Percentiles rank a stretch among this genome's conserved stretches.
Conservation (phyloP, 2,888 invertebrate genomes). For the Drosophila engyochracea region DNA sequence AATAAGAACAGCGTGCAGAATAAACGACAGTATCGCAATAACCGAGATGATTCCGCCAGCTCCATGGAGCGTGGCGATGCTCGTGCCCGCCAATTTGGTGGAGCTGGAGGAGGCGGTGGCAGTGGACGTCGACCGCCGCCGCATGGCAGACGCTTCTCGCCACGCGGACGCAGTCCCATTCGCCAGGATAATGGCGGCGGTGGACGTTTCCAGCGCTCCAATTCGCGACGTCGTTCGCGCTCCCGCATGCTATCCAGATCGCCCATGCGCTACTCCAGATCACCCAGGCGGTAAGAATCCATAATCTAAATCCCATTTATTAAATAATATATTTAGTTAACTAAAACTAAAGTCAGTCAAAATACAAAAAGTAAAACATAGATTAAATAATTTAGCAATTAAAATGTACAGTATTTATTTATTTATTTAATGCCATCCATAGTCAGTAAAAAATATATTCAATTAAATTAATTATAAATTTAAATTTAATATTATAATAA, state of each 20-base stretch:
- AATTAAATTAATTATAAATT: not conserved
- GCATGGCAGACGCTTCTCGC: slow-evolving; percentile 72
- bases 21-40: slow-evolving; percentile 95
- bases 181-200: slow-evolving; percentile 72
- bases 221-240: slow-evolving; percentile 83
- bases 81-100: slow-evolving; percentile 75
- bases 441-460: not conserved
- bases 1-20: slow-evolving; percentile 94
- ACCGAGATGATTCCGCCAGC: slow-evolving; percentile 90
- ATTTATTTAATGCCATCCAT: not conserved
- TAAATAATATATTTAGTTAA: not conserved
- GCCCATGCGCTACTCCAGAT: slow-evolving; percentile 83
- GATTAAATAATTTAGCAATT: not conserved
- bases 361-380: not conserved
- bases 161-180: slow-evolving; percentile 74
- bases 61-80: slow-evolving; percentile 82
- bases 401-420: not conserved
- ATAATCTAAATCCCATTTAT: not conserved
- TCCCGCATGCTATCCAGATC: slow-evolving; percentile 83
- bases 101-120: slow-evolving; percentile 74
- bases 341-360: not conserved
- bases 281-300: slow-evolving; percentile 82
- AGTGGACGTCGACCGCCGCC: slow-evolving; percentile 73
- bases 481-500: not conserved
- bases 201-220: slow-evolving; percentile 81